Evolutionary conservation across 2,113 vertebrate genomes (phyloP), one percentile per base, ranked within the genome.

Genomic region (Gopherus evgoodei): DNA sequence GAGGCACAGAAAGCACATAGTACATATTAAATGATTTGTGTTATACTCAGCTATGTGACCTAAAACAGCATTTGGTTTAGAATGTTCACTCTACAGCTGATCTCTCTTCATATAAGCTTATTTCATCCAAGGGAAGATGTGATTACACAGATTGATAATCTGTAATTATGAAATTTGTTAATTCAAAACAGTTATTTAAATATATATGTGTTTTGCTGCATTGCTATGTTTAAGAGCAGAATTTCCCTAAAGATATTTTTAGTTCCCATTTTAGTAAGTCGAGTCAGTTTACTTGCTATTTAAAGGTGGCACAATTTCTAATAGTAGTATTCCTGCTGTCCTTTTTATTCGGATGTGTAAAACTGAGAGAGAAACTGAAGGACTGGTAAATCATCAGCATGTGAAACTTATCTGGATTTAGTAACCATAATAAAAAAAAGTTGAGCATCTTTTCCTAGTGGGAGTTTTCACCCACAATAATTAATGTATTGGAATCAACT

Each of bases 401-500:
- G 76, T 93, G 87, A 88, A 95, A 96, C 83, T 31, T 96, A 94
- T 93, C 92, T 91, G 87, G 89, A 95, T 97, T 97, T 94, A 96
- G 91, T 90, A 96, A 96, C 80, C 75, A 95, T 83, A 96, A 94
- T 87, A 62, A 94, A 97, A 96, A 96, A 89, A 1, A 95, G 78
- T 92, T 86, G 89, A 97, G 87, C 81, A 87, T 95, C 95, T 95
- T 94, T 87, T 94, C 93, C 94, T 94, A 72, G 95, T 95, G 92
- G 95, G 97, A 91, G 85, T 95, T 97, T 97, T 97, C 93, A 93
- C 96, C 96, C 57, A 89, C 53, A 76, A 42, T 59, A 96, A 90
- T 90, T 90, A 93, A 96, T 96, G 97, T 96, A 89, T 84, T 95
- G 93, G 81, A 96, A 91, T 94, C 84, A 93, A 69, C 85, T 95